Evolutionary conservation across 2,888 invertebrate genomes (phyloP).

Genomic region (Epinotia demarniana): DNA sequence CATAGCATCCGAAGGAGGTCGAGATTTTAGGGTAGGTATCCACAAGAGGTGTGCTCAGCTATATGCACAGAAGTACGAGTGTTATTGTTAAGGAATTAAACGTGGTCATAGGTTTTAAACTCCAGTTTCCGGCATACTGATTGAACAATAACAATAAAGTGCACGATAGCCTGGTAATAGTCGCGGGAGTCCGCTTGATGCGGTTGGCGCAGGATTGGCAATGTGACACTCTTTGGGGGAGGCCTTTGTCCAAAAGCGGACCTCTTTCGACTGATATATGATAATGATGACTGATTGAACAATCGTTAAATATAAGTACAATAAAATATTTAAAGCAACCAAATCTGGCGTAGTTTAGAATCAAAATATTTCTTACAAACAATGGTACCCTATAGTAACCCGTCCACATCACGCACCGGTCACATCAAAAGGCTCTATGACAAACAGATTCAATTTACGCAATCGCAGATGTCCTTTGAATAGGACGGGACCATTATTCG

Average conservation of each 20-base stretch:
- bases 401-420: slow-evolving; percentile 1
- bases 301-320: not conserved
- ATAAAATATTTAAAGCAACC: not conserved
- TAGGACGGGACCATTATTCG: slow-evolving; percentile 26
- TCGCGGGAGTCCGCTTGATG: too few relatives aligned
- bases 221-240: too few relatives aligned
- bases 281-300: too few relatives aligned
- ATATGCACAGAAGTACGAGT: too few relatives aligned
- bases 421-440: slow-evolving; percentile 14
- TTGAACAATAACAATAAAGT: too few relatives aligned
- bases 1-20: too few relatives aligned
- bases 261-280: too few relatives aligned
- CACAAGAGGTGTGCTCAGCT: too few relatives aligned
- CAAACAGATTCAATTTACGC: slow-evolving; percentile 33
- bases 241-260: too few relatives aligned
- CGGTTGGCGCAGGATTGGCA: too few relatives aligned
- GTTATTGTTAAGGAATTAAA: not conserved
- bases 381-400: slow-evolving; percentile 3
- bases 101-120: not conserved
- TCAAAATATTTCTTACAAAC: not conserved
- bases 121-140: not conserved
- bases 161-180: too few relatives aligned
- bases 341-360: not conserved
- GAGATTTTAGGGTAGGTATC: too few relatives aligned
- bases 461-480: slow-evolving; percentile 34